Percentiles rank a stretch among this genome's conserved stretches.
phyloP scores from a whole-genome alignment of 37 sponge, comb jelly and placozoan species.

The Ianthella basta region DNA sequence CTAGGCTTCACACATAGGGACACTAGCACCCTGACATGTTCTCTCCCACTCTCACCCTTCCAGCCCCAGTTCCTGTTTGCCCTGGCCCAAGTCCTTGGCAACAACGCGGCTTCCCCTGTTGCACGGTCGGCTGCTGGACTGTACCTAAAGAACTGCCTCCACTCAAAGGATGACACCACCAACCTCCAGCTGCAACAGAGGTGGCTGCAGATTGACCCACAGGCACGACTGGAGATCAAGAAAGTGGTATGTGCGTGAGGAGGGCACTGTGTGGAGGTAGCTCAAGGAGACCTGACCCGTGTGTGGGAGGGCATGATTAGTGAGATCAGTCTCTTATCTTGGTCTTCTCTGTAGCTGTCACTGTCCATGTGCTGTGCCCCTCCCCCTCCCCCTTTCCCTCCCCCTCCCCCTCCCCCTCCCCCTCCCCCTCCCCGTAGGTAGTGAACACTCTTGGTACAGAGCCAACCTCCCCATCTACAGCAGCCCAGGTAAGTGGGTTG shows the following conservation, averaged over 20 bases:
- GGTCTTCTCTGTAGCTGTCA: too few relatives aligned
- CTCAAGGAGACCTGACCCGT: too few relatives aligned
- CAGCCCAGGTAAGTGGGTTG: slow-evolving; percentile 86
- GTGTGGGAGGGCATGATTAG: too few relatives aligned
- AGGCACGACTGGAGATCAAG: slow-evolving; percentile 73
- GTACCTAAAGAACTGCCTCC: slow-evolving; percentile 95
- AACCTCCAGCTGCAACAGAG: slow-evolving; percentile 68
- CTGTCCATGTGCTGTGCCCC: too few relatives aligned
- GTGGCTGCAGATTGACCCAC: slow-evolving; percentile 74
- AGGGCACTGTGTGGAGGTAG: too few relatives aligned
- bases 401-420: too few relatives aligned
- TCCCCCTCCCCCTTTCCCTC: too few relatives aligned
- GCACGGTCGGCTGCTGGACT: slow-evolving; percentile 95
- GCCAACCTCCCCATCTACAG: slow-evolving; percentile 65
- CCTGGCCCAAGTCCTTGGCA: slow-evolving; percentile 75
- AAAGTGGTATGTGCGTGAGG: slow-evolving; percentile 56
- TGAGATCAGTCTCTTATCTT: too few relatives aligned
- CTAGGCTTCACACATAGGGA: neutral
- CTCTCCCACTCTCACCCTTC: neutral
- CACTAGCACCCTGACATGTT: too few relatives aligned
- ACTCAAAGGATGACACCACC: slow-evolving; percentile 76
- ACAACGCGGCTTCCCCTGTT: slow-evolving; percentile 61
- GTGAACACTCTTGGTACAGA: slow-evolving; percentile 92
- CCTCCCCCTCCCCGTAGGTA: slow-evolving; percentile 55
- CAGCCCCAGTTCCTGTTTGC: slow-evolving; percentile 80